phyloP scores from a whole-genome alignment of 2,888 invertebrate genomes.

The Ophion ellenae region DNA sequence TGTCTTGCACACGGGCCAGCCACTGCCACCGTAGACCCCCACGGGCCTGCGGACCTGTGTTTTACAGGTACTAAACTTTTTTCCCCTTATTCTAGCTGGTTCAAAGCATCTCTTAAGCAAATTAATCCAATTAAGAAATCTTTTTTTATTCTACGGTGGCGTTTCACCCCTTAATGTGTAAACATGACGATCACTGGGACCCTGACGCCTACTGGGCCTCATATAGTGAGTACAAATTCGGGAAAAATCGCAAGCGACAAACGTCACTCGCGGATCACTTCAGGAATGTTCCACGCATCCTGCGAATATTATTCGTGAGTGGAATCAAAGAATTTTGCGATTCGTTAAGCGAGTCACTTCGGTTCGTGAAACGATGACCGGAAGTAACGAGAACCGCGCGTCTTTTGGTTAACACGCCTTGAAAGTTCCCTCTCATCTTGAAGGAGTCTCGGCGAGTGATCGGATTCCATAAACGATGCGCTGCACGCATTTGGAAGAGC shows the following conservation, averaged over 20 bases:
- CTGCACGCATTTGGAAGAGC: not conserved
- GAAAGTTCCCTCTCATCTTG: not conserved
- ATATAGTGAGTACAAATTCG: not conserved
- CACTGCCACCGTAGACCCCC: too few relatives aligned
- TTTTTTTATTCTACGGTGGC: too few relatives aligned
- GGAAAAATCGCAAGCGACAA: not conserved
- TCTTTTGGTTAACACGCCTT: not conserved
- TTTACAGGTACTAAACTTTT: too few relatives aligned
- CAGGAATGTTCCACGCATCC: not conserved
- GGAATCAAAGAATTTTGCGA: slow-evolving; percentile 9
- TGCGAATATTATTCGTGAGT: not conserved
- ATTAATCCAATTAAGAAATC: too few relatives aligned
- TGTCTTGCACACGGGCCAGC: too few relatives aligned
- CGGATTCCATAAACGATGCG: not conserved
- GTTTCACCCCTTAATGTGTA: too few relatives aligned
- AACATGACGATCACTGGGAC: too few relatives aligned
- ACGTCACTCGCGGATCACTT: slow-evolving; percentile 10
- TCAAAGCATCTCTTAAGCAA: too few relatives aligned
- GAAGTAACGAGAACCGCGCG: not conserved
- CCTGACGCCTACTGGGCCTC: too few relatives aligned
- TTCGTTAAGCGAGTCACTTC: not conserved
- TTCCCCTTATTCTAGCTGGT: too few relatives aligned
- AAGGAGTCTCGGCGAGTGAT: not conserved
- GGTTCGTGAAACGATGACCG: not conserved
- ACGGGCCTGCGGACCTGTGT: too few relatives aligned